Evolutionary conservation across 2,113 vertebrate species (phyloP).

Genomic region (Orycteropus afer): DNA sequence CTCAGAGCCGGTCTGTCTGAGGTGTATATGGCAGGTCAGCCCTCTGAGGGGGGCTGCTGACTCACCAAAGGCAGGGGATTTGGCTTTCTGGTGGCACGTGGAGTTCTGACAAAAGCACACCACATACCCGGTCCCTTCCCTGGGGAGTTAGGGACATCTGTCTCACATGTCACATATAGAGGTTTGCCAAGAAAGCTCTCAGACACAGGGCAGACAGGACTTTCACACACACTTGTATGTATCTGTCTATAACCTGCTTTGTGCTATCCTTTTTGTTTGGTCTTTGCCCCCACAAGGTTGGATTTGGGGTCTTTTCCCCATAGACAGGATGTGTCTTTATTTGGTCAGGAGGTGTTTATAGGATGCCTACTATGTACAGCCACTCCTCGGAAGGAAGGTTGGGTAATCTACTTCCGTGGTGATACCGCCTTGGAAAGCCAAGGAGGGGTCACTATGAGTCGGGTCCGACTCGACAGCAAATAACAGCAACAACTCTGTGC

Average conservation of each 20-base stretch:
- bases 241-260: neutral
- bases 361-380: too few species aligned
- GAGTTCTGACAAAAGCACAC: neutral
- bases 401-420: too few species aligned
- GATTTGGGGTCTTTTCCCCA: fast-evolving
- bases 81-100: neutral
- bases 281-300: neutral
- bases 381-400: too few species aligned
- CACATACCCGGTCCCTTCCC: too few species aligned
- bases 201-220: neutral
- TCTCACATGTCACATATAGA: neutral
- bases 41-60: fast-evolving
- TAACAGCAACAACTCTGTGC: too few species aligned
- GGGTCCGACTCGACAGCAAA: too few species aligned
- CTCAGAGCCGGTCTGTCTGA: too few species aligned
- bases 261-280: neutral
- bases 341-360: neutral
- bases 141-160: neutral
- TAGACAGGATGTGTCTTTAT: too few species aligned
- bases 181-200: neutral
- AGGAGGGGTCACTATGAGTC: too few species aligned
- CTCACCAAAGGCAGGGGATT: neutral
- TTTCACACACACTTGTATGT: fast-evolving
- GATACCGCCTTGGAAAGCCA: too few species aligned
- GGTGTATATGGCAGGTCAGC: fast-evolving